phyloP scores from a whole-genome alignment of 2,113 vertebrate species.

The Calonectris borealis region DNA sequence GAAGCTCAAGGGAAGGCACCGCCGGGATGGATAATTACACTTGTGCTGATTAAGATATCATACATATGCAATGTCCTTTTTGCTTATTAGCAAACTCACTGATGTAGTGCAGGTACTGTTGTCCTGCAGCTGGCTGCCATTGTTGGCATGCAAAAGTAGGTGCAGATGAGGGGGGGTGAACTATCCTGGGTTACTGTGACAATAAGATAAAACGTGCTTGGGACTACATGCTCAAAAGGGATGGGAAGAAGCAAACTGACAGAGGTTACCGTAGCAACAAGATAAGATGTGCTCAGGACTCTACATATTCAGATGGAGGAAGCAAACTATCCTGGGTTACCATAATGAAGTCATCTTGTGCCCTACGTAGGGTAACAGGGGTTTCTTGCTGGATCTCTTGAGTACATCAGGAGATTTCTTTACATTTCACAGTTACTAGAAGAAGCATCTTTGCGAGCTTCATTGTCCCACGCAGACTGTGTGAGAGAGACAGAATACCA shows the following conservation, averaged over 20 bases:
- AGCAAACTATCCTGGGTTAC: neutral
- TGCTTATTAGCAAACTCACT: neutral
- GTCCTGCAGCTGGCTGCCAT: neutral
- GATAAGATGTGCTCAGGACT: neutral
- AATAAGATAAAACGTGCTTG: neutral
- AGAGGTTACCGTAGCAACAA: neutral
- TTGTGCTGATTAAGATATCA: neutral
- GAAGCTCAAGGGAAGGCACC: neutral
- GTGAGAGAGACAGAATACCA: neutral
- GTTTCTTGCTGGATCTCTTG: neutral
- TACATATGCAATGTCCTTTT: neutral
- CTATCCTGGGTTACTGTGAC: neutral
- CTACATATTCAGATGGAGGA: neutral
- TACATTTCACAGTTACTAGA: neutral
- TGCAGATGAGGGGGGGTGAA: neutral
- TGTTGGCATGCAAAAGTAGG: fast-evolving
- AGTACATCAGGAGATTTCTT: neutral
- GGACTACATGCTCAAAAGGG: neutral
- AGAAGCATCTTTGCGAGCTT: neutral
- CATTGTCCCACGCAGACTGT: neutral
- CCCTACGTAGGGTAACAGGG: neutral
- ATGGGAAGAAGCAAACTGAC: neutral
- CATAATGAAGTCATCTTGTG: neutral
- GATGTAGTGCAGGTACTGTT: neutral
- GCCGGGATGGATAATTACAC: neutral